Percentiles rank a stretch among this genome's conserved stretches.
These are phyloP conservation scores for Anseranas semipalmata DNA, from an alignment of 2,113 vertebrate genomes.

Conservation along the genomic window DNA sequence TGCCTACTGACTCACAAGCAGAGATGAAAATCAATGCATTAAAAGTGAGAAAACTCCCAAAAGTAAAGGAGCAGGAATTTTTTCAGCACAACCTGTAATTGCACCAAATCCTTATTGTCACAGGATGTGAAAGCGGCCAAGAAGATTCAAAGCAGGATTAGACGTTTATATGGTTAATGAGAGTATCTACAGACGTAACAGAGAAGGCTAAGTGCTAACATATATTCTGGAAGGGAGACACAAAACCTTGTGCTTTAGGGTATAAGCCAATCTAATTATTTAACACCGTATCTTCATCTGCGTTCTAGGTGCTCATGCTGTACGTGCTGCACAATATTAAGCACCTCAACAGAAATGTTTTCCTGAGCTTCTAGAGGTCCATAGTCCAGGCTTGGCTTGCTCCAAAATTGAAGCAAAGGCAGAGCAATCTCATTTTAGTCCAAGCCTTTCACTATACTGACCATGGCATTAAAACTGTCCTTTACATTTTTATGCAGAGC, in stretches of 20 bases:
- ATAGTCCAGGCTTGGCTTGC: not conserved
- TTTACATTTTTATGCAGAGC: not conserved
- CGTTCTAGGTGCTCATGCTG: not conserved
- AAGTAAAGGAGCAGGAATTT: not conserved
- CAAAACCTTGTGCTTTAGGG: not conserved
- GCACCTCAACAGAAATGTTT: not conserved
- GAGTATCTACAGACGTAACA: not conserved
- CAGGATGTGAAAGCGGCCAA: not conserved
- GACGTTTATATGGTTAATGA: not conserved
- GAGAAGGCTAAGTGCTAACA: not conserved
- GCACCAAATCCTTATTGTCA: not conserved
- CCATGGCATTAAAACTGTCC: not conserved
- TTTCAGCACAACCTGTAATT: not conserved
- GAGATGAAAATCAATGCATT: not conserved
- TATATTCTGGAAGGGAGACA: not conserved
- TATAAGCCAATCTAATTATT: not conserved
- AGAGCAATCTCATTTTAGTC: not conserved
- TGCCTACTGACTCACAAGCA: not conserved
- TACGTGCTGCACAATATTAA: rapidly evolving
- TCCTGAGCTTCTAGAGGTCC: not conserved
- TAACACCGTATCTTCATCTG: not conserved
- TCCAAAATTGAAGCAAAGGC: not conserved
- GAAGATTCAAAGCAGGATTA: not conserved
- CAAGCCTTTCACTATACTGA: not conserved
- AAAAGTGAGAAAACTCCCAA: not conserved